Base-by-base conservation (phyloP, 1,140 invertebrate species). In the Drosophila funebris region DNA sequence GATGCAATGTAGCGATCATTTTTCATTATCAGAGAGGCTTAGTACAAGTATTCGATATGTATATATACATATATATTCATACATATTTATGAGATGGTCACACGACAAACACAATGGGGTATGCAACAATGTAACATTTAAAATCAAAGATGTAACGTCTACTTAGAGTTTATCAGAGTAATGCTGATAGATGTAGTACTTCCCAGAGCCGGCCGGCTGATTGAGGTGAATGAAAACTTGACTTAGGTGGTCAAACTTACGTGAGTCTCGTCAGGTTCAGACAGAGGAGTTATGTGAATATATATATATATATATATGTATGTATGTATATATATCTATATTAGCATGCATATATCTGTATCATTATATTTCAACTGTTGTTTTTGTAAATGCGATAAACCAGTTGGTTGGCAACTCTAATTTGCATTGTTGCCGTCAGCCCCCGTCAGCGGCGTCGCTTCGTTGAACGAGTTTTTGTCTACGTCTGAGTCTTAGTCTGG, bases 361-460 rank as follows among this genome's bases (percentile, higher is more conserved):
- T 36, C 54, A 0, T 8, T 9, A 1, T 6, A 0, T 44, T 54
- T 39, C 27, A 29, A 16, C n/a, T 41, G 16, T 46, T 16, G 7
- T 9, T 20, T n/a, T 13, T 31, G 33, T 68, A 68, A 78, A 87
- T 57, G 57, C 44, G 62, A 75, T 52, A 71, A 87, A 87, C 83
- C 78, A 87, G 83, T 88, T 67, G 72, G 83, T 88, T 67, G 72
- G 81, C 62, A 76, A 78, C 83, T 76, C 76, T 88, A 83, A 87
- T 87, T 87, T 87, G 83, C 83, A 87, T 87, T 87, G 85, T 48
- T 36, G 79, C 58, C 48, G 33, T 22, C 50, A 18, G 16, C 58
- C 39, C 76, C 58, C 48, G 33, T 22, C 50, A 18, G 16, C 58
- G 76, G 64, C 62, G 3, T 11, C 11, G 64, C 62, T 4, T 11